A percentile compares a stretch with the other conserved stretches of the same genome.
phyloP scores from a whole-genome alignment of 2,797 vertebrate genomes.

The Ara ararauna region DNA sequence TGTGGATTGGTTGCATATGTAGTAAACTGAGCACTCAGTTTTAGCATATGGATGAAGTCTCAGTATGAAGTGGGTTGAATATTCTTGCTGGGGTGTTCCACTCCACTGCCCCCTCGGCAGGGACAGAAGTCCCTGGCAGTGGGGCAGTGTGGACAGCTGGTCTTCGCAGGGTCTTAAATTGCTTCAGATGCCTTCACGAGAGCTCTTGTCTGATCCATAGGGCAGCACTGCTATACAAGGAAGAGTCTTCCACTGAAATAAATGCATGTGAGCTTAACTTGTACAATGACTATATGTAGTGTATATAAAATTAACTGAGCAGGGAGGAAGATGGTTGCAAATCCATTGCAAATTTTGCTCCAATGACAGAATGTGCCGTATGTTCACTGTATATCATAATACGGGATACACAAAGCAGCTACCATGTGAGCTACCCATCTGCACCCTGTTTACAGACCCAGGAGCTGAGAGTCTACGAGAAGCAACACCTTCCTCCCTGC shows the following conservation, averaged over 20 bases:
- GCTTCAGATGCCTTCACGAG: background rate
- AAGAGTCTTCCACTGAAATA: background rate
- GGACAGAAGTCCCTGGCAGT: background rate
- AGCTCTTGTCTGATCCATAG: background rate
- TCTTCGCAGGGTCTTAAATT: background rate
- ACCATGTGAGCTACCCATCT: background rate
- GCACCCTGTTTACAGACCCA: background rate
- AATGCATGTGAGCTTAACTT: background rate
- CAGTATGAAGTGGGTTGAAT: background rate
- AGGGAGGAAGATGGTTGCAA: background rate
- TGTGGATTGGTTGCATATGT: constrained; percentile 13
- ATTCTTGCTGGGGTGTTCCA: background rate
- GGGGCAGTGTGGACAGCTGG: background rate
- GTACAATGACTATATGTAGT: background rate
- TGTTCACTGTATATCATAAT: background rate
- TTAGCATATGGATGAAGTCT: background rate
- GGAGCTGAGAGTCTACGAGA: background rate
- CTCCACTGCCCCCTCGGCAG: background rate
- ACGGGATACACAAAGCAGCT: background rate
- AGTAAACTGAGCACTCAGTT: background rate
- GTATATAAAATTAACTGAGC: background rate
- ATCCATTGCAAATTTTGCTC: background rate
- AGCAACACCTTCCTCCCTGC: background rate
- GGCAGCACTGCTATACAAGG: background rate
- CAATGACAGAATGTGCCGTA: rapidly evolving